Percentiles rank a stretch among this genome's conserved stretches.
phyloP scores from a whole-genome alignment of 2,888 invertebrate genomes.

The Pristionchus japonicus region DNA sequence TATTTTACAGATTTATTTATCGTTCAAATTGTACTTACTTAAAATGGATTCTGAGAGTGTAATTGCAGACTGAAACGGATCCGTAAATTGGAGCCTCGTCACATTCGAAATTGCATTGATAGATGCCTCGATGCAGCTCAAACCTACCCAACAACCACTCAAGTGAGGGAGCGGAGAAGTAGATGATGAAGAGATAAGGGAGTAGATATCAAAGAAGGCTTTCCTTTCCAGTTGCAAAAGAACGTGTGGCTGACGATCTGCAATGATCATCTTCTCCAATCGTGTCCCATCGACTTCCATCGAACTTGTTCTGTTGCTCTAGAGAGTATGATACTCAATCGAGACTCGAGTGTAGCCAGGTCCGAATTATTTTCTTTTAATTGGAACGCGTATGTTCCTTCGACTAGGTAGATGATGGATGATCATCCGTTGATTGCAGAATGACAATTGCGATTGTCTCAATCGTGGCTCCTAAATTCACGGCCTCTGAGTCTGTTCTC shows the following conservation, averaged over 20 bases:
- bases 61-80: conserved; percentile 60
- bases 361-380: background rate
- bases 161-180: too few relatives aligned
- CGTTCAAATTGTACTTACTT: background rate
- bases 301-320: conserved; percentile 84
- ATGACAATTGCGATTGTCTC: conserved; percentile 88
- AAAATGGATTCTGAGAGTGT: too few relatives aligned
- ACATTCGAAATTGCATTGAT: conserved; percentile 60
- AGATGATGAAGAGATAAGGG: background rate
- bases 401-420: background rate
- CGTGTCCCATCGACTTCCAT: conserved; percentile 81
- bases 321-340: conserved; percentile 79
- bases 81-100: conserved; percentile 52
- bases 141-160: conserved; percentile 56
- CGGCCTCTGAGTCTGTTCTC: conserved; percentile 82
- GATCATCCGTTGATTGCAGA: conserved; percentile 77
- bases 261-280: conserved; percentile 85
- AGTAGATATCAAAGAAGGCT: background rate
- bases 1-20: background rate
- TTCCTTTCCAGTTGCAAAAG: conserved; percentile 57
- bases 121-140: conserved; percentile 64
- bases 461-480: conserved; percentile 82
- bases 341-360: conserved; percentile 61
- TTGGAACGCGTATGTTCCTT: too few relatives aligned
- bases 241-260: conserved; percentile 82